phyloP scores from a whole-genome alignment of 2,113 vertebrate genomes.

The Triplophysa tibetana region DNA sequence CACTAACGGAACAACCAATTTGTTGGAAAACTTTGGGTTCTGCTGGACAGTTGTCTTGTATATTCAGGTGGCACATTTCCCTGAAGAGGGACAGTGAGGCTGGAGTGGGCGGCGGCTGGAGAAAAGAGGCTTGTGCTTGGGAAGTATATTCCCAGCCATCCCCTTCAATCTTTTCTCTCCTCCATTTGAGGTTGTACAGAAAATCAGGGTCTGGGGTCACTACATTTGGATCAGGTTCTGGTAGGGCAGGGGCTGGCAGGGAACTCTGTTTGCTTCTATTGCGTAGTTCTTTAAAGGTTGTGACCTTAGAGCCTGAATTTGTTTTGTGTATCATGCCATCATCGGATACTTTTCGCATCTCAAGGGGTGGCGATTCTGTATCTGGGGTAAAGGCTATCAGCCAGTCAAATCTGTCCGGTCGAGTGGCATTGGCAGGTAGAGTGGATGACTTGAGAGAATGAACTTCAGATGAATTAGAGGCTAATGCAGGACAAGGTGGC shows the following conservation, averaged over 20 bases:
- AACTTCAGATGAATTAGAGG: slow-evolving; percentile 60
- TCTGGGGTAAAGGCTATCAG: slow-evolving; percentile 93
- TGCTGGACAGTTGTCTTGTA: slow-evolving; percentile 66
- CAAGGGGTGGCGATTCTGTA: slow-evolving; percentile 68
- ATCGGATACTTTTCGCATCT: slow-evolving; percentile 57
- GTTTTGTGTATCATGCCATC: slow-evolving; percentile 31
- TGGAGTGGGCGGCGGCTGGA: slow-evolving; percentile 69
- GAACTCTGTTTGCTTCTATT: slow-evolving; percentile 75
- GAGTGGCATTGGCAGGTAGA: slow-evolving; percentile 70
- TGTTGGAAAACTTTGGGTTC: slow-evolving; percentile 61
- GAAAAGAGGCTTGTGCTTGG: slow-evolving; percentile 70
- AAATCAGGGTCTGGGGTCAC: slow-evolving; percentile 76
- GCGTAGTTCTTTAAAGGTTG: slow-evolving; percentile 91
- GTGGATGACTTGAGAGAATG: slow-evolving; percentile 65
- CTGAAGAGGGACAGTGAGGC: slow-evolving; percentile 78
- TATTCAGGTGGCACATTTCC: slow-evolving; percentile 81
- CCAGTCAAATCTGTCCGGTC: slow-evolving; percentile 86
- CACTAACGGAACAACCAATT: slow-evolving; percentile 64
- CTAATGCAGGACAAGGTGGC: slow-evolving; percentile 59
- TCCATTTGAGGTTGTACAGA: slow-evolving; percentile 77
- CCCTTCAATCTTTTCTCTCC: slow-evolving; percentile 64
- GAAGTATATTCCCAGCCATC: slow-evolving; percentile 75
- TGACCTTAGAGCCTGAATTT: slow-evolving; percentile 76
- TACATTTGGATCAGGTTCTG: slow-evolving; percentile 72
- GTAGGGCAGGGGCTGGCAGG: slow-evolving; percentile 58